These are phyloP conservation scores for Scolanthus callimorphus DNA, from an alignment of 92 coral and sea anemone species.

Conservation along the genomic window DNA sequence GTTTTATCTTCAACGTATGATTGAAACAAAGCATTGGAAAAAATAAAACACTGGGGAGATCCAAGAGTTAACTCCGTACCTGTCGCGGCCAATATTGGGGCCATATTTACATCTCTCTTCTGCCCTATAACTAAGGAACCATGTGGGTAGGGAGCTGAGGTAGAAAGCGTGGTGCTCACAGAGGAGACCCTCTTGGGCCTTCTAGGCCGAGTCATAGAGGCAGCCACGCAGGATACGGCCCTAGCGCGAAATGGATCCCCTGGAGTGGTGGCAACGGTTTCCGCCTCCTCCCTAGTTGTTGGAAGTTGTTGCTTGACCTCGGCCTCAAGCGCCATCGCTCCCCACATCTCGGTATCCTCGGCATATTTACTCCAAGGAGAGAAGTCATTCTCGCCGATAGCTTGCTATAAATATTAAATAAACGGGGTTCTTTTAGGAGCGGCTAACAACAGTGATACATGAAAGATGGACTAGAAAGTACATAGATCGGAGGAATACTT, in stretches of 20 bases:
- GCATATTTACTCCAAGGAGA: conserved; percentile 97
- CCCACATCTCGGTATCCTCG: conserved; percentile 93
- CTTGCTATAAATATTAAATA: no score
- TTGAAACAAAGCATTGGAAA: no score
- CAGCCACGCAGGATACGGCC: conserved; percentile 61
- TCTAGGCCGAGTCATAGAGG: conserved; percentile 41
- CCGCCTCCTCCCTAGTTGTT: conserved; percentile 26
- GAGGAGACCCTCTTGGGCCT: conserved; percentile 43
- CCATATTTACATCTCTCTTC: conserved; percentile 4
- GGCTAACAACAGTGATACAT: no score
- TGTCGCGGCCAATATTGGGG: conserved; percentile 30
- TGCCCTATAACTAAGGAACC: conserved; percentile 22
- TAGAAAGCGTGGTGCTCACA: conserved; percentile 50
- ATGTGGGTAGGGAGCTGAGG: conserved; percentile 72
- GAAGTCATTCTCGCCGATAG: conserved; percentile 70
- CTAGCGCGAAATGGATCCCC: conserved; percentile 46
- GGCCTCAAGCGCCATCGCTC: conserved; percentile 69
- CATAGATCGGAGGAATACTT: no score
- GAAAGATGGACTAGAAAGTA: no score
- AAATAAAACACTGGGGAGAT: no score
- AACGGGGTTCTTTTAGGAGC: no score
- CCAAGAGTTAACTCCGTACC: conserved; percentile 28
- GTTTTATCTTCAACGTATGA: no score
- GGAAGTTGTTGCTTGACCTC: conserved; percentile 50
- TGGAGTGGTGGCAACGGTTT: conserved; percentile 24